Conservation (phyloP, 2,888 invertebrate species). For the Apamea sordens region DNA sequence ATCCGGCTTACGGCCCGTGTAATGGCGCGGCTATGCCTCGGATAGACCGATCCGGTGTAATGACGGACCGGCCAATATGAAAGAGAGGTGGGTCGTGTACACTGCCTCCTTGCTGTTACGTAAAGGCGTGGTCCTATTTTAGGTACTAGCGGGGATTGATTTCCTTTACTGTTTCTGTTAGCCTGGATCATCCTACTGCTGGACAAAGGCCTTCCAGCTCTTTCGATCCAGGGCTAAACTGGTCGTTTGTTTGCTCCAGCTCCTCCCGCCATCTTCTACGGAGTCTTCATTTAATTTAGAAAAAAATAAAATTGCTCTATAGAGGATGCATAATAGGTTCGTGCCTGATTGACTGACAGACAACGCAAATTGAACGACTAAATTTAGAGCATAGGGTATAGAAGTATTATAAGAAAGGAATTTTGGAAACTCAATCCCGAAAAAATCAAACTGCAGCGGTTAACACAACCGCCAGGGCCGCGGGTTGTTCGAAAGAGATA, state of each 20-base stretch:
- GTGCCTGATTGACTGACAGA: background rate
- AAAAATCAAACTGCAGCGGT: background rate
- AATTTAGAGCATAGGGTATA: background rate
- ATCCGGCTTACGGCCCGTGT: slow-evolving; percentile 72
- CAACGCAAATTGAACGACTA: background rate
- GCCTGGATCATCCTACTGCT: background rate
- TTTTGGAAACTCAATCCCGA: background rate
- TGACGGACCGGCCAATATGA: slow-evolving; percentile 82
- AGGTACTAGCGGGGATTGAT: background rate
- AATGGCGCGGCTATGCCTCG: slow-evolving; percentile 72
- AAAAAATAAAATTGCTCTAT: background rate
- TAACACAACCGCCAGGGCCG: too few species aligned
- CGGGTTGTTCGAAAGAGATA: too few species aligned
- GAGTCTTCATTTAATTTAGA: background rate
- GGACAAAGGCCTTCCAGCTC: background rate
- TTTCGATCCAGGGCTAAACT: background rate
- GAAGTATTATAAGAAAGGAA: background rate
- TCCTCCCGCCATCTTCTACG: background rate
- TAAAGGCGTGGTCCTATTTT: slow-evolving; percentile 47
- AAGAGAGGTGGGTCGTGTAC: slow-evolving; percentile 73
- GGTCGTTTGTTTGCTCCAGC: background rate
- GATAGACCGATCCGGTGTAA: slow-evolving; percentile 78
- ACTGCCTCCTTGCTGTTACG: slow-evolving; percentile 62
- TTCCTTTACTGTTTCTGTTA: background rate
- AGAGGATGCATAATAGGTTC: background rate